phyloP scores from a whole-genome alignment of 2,888 invertebrate species.

The Arrhopalites spinosus region DNA sequence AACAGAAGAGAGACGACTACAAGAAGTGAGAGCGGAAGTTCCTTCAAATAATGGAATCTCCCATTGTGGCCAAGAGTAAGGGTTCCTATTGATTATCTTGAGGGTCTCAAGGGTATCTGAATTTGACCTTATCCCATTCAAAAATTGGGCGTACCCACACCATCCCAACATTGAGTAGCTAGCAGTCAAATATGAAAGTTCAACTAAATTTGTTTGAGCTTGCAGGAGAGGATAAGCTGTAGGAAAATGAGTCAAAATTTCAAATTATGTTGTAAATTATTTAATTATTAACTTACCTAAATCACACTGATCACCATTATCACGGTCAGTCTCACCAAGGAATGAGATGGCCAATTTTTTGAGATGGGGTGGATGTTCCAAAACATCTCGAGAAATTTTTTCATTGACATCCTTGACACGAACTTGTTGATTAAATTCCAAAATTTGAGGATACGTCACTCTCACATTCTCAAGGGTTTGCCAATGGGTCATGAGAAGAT shows the following conservation, averaged over 20 bases:
- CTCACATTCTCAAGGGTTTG: neutral
- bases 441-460: neutral
- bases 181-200: neutral
- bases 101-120: neutral
- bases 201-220: neutral
- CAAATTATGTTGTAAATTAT: neutral
- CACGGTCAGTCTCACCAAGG: neutral
- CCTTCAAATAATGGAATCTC: neutral
- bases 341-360: neutral
- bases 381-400: neutral
- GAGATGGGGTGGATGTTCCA: neutral
- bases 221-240: neutral
- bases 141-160: neutral
- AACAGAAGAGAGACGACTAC: neutral
- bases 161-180: neutral
- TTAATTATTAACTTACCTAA: neutral
- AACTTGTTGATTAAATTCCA: neutral
- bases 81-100: neutral
- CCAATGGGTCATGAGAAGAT: neutral
- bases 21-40: neutral
- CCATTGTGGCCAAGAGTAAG: neutral
- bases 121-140: neutral
- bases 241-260: neutral
- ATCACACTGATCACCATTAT: neutral
- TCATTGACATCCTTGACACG: neutral